Evolutionary conservation across 2,888 invertebrate genomes (phyloP).

Genomic region (Sipha maydis): DNA sequence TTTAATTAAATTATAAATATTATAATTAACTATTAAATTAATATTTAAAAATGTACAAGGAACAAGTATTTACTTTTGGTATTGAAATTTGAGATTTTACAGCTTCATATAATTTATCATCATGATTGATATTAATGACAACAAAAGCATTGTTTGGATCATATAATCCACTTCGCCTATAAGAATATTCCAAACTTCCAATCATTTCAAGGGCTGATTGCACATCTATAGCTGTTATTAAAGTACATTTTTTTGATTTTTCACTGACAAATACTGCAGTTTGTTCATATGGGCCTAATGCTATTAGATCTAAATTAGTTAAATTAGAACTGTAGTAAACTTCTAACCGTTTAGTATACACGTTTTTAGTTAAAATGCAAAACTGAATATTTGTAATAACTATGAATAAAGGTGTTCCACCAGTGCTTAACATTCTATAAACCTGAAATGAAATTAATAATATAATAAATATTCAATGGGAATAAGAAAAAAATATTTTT

Average conservation of each 20-base stretch:
- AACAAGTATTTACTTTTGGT: conserved; percentile 30
- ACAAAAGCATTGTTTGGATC: conserved; percentile 51
- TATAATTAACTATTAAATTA: background rate
- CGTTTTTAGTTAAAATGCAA: conserved; percentile 54
- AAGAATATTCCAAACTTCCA: conserved; percentile 52
- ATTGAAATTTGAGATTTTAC: conserved; percentile 51
- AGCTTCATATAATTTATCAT: conserved; percentile 49
- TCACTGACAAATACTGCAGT: conserved; percentile 56
- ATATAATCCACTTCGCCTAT: conserved; percentile 47
- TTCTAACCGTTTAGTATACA: conserved; percentile 39
- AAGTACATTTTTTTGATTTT: conserved; percentile 56
- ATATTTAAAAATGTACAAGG: background rate
- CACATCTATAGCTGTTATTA: conserved; percentile 51
- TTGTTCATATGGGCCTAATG: conserved; percentile 47
- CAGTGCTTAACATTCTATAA: conserved; percentile 50
- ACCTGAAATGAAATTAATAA: conserved; percentile 29
- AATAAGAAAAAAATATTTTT: background rate
- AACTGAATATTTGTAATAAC: conserved; percentile 48
- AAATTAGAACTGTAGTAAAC: conserved; percentile 41
- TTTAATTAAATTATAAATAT: too few species aligned
- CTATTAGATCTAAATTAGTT: conserved; percentile 31
- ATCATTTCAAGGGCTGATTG: conserved; percentile 53
- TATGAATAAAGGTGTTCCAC: conserved; percentile 49
- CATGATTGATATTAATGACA: conserved; percentile 37
- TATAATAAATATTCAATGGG: background rate